Evolutionary conservation across 2,797 vertebrate genomes (phyloP).

Genomic region (Dendrocincla tyrannina): DNA sequence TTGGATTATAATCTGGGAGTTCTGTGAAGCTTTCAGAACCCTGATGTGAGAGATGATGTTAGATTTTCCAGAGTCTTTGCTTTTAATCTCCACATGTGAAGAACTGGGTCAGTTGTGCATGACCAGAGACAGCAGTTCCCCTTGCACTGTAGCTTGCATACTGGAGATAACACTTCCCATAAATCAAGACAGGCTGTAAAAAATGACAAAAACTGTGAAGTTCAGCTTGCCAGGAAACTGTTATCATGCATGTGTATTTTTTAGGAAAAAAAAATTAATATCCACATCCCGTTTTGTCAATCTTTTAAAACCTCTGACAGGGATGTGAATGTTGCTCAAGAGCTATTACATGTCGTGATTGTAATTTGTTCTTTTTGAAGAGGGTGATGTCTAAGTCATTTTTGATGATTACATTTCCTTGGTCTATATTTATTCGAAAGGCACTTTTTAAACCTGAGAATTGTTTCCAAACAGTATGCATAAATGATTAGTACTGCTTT

Average conservation of each 20-base stretch:
- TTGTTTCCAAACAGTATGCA: conserved; percentile 42
- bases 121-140: conserved; percentile 4
- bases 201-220: conserved; percentile 49
- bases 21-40: not conserved
- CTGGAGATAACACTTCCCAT: conserved; percentile 32
- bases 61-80: not conserved
- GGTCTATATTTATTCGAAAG: conserved; percentile 15
- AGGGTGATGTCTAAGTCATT: not conserved
- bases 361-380: conserved; percentile 53
- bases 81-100: conserved; percentile 10
- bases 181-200: conserved; percentile 43
- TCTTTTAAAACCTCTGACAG: conserved; percentile 16
- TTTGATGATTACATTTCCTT: conserved; percentile 32
- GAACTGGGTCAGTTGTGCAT: conserved; percentile 18
- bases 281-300: not conserved
- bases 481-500: conserved; percentile 38
- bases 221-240: conserved; percentile 35
- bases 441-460: conserved; percentile 30
- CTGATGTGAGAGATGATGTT: not conserved
- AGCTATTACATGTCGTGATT: not conserved
- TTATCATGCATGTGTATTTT: not conserved
- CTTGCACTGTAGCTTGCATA: not conserved
- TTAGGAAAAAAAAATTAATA: not conserved
- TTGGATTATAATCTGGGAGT: not conserved
- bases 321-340: not conserved